A percentile compares a stretch with the other conserved stretches of the same genome.
Evolutionary conservation across 2,888 invertebrate species (phyloP).

Genomic region (Cepaea hortensis): DNA sequence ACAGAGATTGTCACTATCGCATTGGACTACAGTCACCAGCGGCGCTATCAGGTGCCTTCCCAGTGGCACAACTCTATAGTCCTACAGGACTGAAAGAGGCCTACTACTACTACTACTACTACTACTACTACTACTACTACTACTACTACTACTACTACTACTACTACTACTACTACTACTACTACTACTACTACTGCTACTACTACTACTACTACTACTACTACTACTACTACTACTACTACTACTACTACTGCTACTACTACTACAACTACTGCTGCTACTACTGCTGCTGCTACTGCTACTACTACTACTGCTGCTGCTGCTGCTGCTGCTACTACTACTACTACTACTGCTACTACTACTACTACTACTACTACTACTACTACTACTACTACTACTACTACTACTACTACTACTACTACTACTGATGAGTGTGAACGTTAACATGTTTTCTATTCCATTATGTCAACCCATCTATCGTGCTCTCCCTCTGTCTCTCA

Average conservation of each 20-base stretch:
- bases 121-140: conserved; percentile 9
- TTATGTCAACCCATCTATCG: too few species aligned
- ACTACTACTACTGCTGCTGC: conserved; percentile 6
- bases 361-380: conserved; percentile 16
- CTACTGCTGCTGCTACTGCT: not conserved
- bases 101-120: conserved; percentile 16
- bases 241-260: conserved; percentile 13
- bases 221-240: conserved; percentile 1
- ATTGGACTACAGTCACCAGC: too few species aligned
- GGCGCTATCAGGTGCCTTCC: too few species aligned
- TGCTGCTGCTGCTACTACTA: not conserved
- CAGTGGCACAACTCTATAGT: too few species aligned
- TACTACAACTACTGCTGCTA: not conserved
- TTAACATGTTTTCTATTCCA: too few species aligned
- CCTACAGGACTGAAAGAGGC: too few species aligned
- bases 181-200: not conserved
- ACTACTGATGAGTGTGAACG: too few species aligned
- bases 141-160: conserved; percentile 1
- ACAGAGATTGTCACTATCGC: too few species aligned
- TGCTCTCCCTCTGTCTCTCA: too few species aligned
- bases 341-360: conserved; percentile 10
- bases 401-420: too few species aligned
- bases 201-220: not conserved
- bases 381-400: too few species aligned
- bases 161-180: not conserved